Conservation (phyloP, 2,888 invertebrate genomes). For the Molanna angustata region DNA sequence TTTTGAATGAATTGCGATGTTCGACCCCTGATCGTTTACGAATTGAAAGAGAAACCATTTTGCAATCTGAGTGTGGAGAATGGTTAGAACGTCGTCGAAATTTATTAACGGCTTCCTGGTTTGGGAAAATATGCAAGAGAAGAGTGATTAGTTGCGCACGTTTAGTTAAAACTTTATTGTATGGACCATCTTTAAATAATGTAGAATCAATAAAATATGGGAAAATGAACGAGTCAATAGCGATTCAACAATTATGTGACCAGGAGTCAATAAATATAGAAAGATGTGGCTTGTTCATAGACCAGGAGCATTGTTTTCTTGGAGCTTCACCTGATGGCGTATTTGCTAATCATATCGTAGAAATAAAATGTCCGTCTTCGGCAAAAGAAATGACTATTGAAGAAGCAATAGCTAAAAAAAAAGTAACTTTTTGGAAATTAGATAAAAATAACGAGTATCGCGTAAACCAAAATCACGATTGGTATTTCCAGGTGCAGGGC, state of each 20-base stretch:
- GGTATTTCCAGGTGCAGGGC: not conserved
- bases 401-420: not conserved
- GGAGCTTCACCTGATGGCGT: not conserved
- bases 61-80: not conserved
- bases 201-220: not conserved
- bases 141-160: not conserved
- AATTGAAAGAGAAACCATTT: not conserved
- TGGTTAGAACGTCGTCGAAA: not conserved
- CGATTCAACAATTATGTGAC: not conserved
- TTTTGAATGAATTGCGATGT: not conserved
- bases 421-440: not conserved
- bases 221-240: not conserved
- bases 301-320: not conserved
- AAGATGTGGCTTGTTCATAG: not conserved
- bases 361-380: not conserved
- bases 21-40: not conserved
- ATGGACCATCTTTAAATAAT: not conserved
- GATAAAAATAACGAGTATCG: not conserved
- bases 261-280: not conserved
- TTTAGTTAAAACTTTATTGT: not conserved
- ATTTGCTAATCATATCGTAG: not conserved
- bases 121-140: not conserved
- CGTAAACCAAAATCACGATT: not conserved
- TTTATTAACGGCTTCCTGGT: not conserved
- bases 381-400: not conserved